Percentiles rank a stretch among this genome's conserved stretches.
These are phyloP conservation scores for Oreohelix idahoensis DNA, from an alignment of 1,140 invertebrate genomes.

Conservation along the genomic window DNA sequence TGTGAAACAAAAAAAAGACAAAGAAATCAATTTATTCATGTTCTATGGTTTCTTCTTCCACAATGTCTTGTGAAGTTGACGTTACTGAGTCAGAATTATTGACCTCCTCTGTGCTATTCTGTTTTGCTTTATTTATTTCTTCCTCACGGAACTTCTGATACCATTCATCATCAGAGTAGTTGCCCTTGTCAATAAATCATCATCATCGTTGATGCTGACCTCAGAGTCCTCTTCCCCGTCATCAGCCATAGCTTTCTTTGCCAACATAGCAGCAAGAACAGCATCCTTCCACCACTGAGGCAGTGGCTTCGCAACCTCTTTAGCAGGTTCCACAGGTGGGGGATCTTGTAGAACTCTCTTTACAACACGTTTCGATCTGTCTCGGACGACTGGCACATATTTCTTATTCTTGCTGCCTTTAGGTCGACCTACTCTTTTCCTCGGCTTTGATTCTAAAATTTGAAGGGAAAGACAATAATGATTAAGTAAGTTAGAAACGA, in stretches of 20 bases:
- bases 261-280: constrained; percentile 19
- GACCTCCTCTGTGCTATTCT: background rate
- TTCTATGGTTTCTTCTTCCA: background rate
- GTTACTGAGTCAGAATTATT: background rate
- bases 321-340: background rate
- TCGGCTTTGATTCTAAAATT: background rate
- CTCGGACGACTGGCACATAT: background rate
- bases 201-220: constrained; percentile 13
- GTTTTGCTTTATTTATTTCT: background rate
- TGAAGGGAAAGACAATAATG: too few relatives aligned
- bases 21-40: too few relatives aligned
- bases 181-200: constrained; percentile 31
- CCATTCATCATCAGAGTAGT: constrained; percentile 39
- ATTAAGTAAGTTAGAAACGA: background rate
- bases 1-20: too few relatives aligned
- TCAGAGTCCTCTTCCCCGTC: background rate
- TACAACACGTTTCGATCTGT: background rate
- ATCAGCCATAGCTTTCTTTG: constrained; percentile 15
- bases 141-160: background rate
- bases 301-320: background rate
- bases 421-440: background rate
- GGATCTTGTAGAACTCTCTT: background rate
- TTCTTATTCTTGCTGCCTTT: background rate
- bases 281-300: constrained; percentile 38
- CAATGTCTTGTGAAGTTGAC: background rate